Base-by-base conservation (phyloP, 1,140 invertebrate genomes). In the Eupeodes corollae region DNA sequence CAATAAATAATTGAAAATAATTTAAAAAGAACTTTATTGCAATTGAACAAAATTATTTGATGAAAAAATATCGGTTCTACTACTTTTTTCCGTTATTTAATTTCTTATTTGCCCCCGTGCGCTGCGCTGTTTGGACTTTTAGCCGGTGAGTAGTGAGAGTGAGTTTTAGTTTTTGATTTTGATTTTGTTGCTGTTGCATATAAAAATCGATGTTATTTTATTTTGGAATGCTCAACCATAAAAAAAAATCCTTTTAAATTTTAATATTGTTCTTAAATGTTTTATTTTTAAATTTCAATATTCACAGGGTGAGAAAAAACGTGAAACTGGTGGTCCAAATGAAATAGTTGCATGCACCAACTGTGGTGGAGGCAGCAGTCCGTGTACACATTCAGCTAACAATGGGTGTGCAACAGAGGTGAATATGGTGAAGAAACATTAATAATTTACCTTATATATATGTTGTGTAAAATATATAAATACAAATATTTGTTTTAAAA, bases 351-450 rank as follows among this genome's bases (percentile, higher is more conserved):
- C 83, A 14, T 88, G 86, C 65, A 84, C 85, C 44, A 81, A 80
- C 51, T 88, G 86, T 61, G 80, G 82, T 32, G 74, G 74, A 33
- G 72, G 75, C 41, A 82, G 84, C 49, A 86, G 84, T 63, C 80
- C 85, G 35, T 88, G 86, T 60, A 88, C 84, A 26, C 86, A 88
- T 67, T 80, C 84, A 13, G 77, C 85, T n/a, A 88, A 85, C 57
- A 88, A 90, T 61, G 85, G 86, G 56, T 88, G 84, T 59, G 82
- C 84, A 34, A 75, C 84, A 49, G 85, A 89, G 82, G 86, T 88
- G 79, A 75, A 58, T 59, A 52, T 42, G 14, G 30, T 47, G 8
- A 16, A 46, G 18, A 6, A 15, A 10, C 31, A 44, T 42, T 30
- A 21, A 47, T 48, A 18, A 19, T 3, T 35, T 40, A 15, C 38